Evolutionary conservation across 2,888 invertebrate genomes (phyloP).

Genomic region (Hydrotaea cyrtoneurina): DNA sequence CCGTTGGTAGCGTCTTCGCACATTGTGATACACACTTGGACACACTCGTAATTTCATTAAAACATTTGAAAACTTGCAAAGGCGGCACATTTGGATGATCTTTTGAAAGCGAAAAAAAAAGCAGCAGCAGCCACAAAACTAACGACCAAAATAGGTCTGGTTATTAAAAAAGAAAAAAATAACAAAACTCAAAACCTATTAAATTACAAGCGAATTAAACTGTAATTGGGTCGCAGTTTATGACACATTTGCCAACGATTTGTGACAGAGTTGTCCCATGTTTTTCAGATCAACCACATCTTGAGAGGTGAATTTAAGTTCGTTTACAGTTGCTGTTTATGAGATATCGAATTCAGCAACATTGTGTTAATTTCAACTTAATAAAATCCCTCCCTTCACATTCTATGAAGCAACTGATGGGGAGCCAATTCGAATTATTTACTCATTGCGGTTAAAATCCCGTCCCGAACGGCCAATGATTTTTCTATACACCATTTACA

Average conservation of each 20-base stretch:
- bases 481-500: no score
- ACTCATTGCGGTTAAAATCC: no score
- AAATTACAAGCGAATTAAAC: conserved; percentile 4
- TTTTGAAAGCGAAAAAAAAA: background rate
- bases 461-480: no score
- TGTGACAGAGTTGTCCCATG: background rate
- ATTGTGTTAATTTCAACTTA: no score
- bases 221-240: background rate
- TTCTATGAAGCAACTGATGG: no score
- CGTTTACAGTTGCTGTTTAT: no score
- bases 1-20: background rate
- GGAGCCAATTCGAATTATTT: no score
- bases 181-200: no score
- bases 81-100: conserved; percentile 13
- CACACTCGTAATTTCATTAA: background rate
- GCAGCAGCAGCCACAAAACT: no score
- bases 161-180: background rate
- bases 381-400: no score
- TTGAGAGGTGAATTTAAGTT: no score
- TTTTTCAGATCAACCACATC: background rate
- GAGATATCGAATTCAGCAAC: no score
- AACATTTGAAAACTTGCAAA: background rate
- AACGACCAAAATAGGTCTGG: background rate
- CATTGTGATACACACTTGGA: background rate
- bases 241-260: conserved; percentile 4